Evolutionary conservation across 1,140 invertebrate species (phyloP).

Genomic region (Planococcus citri): DNA sequence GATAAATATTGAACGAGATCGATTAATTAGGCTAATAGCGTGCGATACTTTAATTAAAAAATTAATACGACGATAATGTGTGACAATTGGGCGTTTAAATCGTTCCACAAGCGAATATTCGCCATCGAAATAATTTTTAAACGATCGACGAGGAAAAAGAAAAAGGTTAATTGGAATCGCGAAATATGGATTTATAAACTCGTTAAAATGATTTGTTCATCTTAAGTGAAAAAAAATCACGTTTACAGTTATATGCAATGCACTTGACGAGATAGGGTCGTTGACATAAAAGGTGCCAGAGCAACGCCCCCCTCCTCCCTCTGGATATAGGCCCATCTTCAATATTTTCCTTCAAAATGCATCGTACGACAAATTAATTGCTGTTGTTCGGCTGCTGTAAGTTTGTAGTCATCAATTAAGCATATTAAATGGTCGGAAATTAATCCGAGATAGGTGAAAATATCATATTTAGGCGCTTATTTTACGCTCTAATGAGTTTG

Average conservation of each 20-base stretch:
- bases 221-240: neutral
- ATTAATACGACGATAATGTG: neutral
- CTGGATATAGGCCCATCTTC: neutral
- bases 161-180: neutral
- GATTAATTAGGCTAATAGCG: neutral
- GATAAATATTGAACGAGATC: neutral
- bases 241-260: no score
- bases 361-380: neutral
- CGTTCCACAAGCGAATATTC: neutral
- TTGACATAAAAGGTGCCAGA: no score
- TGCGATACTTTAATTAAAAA: neutral
- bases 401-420: neutral
- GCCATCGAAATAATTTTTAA: neutral
- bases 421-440: neutral
- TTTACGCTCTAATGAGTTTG: neutral
- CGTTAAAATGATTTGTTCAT: constrained; percentile 1
- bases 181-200: neutral
- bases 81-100: neutral
- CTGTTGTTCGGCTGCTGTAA: neutral
- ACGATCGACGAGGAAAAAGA: neutral
- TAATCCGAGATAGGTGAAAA: neutral
- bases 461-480: neutral
- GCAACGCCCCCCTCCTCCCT: no score
- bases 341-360: no score
- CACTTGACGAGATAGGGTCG: neutral